Percentiles rank a stretch among this genome's conserved stretches.
These are phyloP conservation scores for Zaprionus vittiger DNA, from an alignment of 1,140 invertebrate genomes.

Conservation along the genomic window DNA sequence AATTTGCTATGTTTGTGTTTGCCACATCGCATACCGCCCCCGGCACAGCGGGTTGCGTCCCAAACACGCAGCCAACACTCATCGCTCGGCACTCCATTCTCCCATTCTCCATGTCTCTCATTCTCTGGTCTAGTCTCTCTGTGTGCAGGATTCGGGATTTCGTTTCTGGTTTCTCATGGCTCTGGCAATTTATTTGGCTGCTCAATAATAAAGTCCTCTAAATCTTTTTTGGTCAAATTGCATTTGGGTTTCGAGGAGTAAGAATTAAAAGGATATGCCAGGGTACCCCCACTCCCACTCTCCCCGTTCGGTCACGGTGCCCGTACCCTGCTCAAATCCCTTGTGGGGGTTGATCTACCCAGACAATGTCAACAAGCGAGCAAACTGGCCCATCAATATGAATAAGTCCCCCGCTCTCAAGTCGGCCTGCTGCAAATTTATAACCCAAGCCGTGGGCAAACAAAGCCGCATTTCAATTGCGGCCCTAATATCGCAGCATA, in stretches of 20 bases:
- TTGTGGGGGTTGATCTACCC: slow-evolving; percentile 46
- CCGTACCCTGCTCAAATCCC: not conserved
- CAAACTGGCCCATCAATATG: slow-evolving; percentile 44
- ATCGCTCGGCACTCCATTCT: slow-evolving; percentile 11
- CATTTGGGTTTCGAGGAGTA: slow-evolving; percentile 56
- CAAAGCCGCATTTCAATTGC: slow-evolving; percentile 53
- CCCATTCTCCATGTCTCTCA: slow-evolving; percentile 5
- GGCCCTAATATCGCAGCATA: slow-evolving; percentile 45
- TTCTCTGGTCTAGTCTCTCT: slow-evolving; percentile 6
- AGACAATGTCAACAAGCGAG: slow-evolving; percentile 55
- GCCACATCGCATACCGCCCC: slow-evolving; percentile 33
- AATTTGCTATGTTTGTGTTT: slow-evolving; percentile 22
- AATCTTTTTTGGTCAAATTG: slow-evolving; percentile 68
- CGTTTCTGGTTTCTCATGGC: slow-evolving; percentile 10
- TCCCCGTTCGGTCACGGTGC: not conserved
- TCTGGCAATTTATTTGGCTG: slow-evolving; percentile 56
- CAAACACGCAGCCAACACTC: slow-evolving; percentile 4
- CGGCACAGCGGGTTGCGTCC: slow-evolving; percentile 41
- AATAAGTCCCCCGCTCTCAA: slow-evolving; percentile 11
- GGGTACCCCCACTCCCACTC: slow-evolving; percentile 1
- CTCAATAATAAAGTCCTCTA: slow-evolving; percentile 67
- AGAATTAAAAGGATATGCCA: slow-evolving; percentile 60
- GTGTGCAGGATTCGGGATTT: not conserved
- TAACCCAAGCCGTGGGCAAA: slow-evolving; percentile 35
- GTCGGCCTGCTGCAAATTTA: slow-evolving; percentile 20